Evolutionary conservation across 1,140 invertebrate species (phyloP), one percentile per base, ranked within the genome.

Genomic region (Muscidifurax raptorellus): DNA sequence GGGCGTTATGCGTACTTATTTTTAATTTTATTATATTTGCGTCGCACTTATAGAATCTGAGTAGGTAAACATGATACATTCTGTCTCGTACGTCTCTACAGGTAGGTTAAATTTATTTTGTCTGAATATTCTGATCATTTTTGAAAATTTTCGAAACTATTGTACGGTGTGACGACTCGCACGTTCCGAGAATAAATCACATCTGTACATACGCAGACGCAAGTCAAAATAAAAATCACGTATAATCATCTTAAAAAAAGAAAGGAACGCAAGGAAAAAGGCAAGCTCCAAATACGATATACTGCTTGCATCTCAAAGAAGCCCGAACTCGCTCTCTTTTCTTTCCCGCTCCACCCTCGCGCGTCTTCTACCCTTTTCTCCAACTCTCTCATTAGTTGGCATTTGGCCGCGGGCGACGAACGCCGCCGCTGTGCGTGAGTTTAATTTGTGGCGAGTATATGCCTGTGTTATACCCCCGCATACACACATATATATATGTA

Each of bases 331-430:
- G 75, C 25, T 47, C 44, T n/a, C 25, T 52, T 77, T 77, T 52
- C n/a, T n/a, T 44, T 77, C n/a, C 6, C n/a, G n/a, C 80, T 81
- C 59, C 74, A 44, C 82, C 80, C 75, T 77, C 79, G 72, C 66
- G 59, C 30, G 4, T 80, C 75, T 84, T 74, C 25, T 69, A 72
- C 71, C 69, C 28, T 32, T 82, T 82, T 78, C 84, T 82, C 82
- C 86, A 88, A 87, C 87, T 89, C 90, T 90, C 91, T 93, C 91
- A 92, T 92, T 92, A 92, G 90, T 91, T 91, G 91, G 90, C 88
- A 90, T 88, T 89, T 87, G 85, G 91, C 91, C 91, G 82, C 85
- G 86, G 91, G 89, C 86, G 30, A 80, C 52, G 64, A 67, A 66
- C 40, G 52, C 44, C 30, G 40, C 78, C 86, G 87, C 86, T 88